These are phyloP conservation scores for Chaetophractus vellerosus DNA, from an alignment of 2,797 vertebrate genomes.

Conservation along the genomic window DNA sequence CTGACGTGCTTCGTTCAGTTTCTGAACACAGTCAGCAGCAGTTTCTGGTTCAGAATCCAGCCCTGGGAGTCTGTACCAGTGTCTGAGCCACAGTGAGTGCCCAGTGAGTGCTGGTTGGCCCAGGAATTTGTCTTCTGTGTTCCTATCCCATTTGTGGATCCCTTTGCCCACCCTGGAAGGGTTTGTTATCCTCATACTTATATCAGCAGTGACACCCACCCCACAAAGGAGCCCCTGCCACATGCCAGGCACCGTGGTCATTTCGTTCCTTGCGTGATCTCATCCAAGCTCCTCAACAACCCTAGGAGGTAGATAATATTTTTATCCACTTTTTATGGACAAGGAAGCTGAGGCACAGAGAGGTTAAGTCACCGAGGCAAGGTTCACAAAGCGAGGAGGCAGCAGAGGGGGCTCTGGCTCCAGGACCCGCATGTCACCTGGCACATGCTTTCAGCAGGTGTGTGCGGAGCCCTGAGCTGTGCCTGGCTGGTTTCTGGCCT, in stretches of 20 bases:
- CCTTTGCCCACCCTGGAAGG: neutral
- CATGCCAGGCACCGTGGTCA: rapidly evolving
- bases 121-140: neutral
- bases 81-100: neutral
- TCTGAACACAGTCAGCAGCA: neutral
- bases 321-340: neutral
- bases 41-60: neutral
- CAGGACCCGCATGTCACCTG: neutral
- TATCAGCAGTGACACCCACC: too few relatives aligned
- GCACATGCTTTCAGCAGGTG: rapidly evolving
- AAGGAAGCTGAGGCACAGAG: neutral
- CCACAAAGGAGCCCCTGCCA: neutral
- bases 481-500: neutral
- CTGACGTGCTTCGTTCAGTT: neutral
- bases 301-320: neutral
- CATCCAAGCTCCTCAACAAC: neutral
- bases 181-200: rapidly evolving
- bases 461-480: neutral
- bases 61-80: neutral
- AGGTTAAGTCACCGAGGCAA: neutral
- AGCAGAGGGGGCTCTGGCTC: neutral
- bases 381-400: neutral
- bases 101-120: neutral
- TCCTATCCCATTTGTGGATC: rapidly evolving
- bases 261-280: neutral